Evolutionary conservation across 2,797 vertebrate genomes (phyloP).

Genomic region (Helarctos malayanus): DNA sequence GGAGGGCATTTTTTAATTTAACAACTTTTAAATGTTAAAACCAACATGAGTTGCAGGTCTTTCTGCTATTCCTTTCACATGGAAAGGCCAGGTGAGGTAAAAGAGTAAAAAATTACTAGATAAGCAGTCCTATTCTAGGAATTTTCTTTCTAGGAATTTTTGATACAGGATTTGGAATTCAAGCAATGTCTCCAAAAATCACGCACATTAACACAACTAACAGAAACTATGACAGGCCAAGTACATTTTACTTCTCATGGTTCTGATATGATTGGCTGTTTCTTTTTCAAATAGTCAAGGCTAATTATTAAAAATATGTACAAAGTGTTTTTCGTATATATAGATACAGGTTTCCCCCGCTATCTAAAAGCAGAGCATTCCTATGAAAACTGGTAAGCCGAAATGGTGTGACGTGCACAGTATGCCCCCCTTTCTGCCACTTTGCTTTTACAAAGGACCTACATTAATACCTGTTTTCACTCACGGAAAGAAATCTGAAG

Average conservation of each 20-base stretch:
- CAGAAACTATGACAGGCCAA: background rate
- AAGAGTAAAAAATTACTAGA: background rate
- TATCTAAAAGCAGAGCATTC: background rate
- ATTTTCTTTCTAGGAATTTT: slow-evolving; percentile 16
- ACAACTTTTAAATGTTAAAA: background rate
- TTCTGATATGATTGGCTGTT: slow-evolving; percentile 1
- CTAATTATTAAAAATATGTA: background rate
- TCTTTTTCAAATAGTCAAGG: slow-evolving; percentile 1
- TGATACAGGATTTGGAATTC: background rate
- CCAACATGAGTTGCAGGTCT: background rate
- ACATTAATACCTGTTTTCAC: background rate
- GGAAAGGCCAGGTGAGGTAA: background rate
- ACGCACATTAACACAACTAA: background rate
- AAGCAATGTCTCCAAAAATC: slow-evolving; percentile 40
- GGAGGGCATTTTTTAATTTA: background rate
- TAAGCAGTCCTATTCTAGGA: background rate
- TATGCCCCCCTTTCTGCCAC: background rate
- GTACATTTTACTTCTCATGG: slow-evolving; percentile 36
- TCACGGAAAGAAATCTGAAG: background rate
- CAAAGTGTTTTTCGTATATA: background rate
- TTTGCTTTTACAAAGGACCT: background rate
- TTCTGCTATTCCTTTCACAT: background rate
- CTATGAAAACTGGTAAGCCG: background rate
- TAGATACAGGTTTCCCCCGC: background rate
- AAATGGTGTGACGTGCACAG: background rate